phyloP scores from a whole-genome alignment of 2,888 invertebrate species.

The Hypsopygia costalis region DNA sequence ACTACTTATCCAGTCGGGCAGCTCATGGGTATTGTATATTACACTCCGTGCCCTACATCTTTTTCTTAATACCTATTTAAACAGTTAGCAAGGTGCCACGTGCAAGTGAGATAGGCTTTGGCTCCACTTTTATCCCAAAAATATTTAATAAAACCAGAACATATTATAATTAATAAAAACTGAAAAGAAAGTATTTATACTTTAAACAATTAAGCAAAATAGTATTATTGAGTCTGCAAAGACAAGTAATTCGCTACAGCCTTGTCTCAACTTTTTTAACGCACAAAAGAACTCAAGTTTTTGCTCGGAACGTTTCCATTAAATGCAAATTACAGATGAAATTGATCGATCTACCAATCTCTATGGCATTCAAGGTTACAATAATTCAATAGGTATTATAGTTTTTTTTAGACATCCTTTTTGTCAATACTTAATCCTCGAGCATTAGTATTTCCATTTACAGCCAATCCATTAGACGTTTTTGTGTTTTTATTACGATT shows the following conservation, averaged over 20 bases:
- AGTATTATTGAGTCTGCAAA: neutral
- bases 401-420: constrained; percentile 27
- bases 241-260: constrained; percentile 32
- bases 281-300: constrained; percentile 26
- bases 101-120: too few relatives aligned
- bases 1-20: too few relatives aligned
- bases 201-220: neutral
- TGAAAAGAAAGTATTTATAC: neutral
- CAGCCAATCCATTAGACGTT: constrained; percentile 6
- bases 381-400: constrained; percentile 26
- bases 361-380: constrained; percentile 32
- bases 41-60: too few relatives aligned
- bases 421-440: neutral
- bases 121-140: too few relatives aligned
- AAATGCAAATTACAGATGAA: constrained; percentile 51
- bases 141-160: too few relatives aligned
- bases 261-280: constrained; percentile 24
- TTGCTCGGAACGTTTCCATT: constrained; percentile 44
- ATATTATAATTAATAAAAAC: too few relatives aligned
- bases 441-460: constrained; percentile 3
- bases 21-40: too few relatives aligned
- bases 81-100: too few relatives aligned
- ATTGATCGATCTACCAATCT: constrained; percentile 39
- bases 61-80: too few relatives aligned
- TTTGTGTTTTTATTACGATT: constrained; percentile 13